Evolutionary conservation across 2,888 invertebrate genomes (phyloP).

Genomic region (Rhagium mordax): DNA sequence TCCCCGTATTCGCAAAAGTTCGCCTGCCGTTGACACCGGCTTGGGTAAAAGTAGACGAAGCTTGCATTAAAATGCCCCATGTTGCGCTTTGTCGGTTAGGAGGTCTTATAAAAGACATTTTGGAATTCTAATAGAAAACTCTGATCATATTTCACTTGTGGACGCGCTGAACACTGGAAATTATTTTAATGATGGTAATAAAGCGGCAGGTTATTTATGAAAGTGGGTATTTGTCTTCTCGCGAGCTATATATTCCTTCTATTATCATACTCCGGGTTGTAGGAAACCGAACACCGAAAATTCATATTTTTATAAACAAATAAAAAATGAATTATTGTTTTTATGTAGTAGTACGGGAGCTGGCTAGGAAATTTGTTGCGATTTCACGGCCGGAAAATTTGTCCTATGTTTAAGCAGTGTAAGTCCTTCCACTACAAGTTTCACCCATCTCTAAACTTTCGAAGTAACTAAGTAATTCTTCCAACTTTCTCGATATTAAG

Average conservation of each 20-base stretch:
- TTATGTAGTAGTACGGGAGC: no score
- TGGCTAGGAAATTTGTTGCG: no score
- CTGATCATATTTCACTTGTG: slow-evolving; percentile 65
- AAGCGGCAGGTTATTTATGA: slow-evolving; percentile 64
- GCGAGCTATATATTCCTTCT: slow-evolving; percentile 27
- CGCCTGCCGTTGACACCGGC: slow-evolving; percentile 54
- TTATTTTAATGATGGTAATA: slow-evolving; percentile 67
- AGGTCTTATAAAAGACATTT: slow-evolving; percentile 61
- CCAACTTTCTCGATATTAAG: no score
- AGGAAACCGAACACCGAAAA: background rate
- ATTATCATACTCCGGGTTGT: slow-evolving; percentile 22
- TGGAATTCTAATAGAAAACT: slow-evolving; percentile 66
- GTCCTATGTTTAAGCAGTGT: no score
- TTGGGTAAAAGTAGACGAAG: slow-evolving; percentile 43
- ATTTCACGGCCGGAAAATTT: no score
- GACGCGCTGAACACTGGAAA: slow-evolving; percentile 64
- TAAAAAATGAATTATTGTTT: background rate
- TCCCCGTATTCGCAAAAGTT: slow-evolving; percentile 43
- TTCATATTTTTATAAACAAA: slow-evolving; percentile 5
- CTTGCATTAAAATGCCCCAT: slow-evolving; percentile 60
- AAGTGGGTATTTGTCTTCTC: slow-evolving; percentile 49
- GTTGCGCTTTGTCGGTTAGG: slow-evolving; percentile 57
- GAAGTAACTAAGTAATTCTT: no score
- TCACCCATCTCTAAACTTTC: no score
- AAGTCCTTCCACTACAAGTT: no score